phyloP scores from a whole-genome alignment of 2,113 vertebrate genomes.

The Procavia capensis region DNA sequence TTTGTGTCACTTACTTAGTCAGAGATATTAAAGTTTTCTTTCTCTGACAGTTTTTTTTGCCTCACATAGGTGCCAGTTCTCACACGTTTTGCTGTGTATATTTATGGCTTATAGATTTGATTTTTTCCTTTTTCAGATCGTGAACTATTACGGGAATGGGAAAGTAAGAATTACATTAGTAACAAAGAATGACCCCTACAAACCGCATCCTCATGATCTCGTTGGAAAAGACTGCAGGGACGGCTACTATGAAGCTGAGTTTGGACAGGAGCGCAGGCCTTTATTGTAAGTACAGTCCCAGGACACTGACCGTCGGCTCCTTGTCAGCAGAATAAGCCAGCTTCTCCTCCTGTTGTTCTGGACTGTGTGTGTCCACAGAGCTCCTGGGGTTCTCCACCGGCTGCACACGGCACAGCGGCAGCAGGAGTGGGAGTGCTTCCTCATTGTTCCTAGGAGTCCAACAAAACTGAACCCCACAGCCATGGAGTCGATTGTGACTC shows the following conservation, averaged over 20 bases:
- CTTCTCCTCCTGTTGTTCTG: slow-evolving; percentile 20
- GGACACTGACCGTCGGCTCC: neutral
- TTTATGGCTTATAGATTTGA: slow-evolving; percentile 53
- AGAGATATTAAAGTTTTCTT: neutral
- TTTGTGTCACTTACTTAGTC: neutral
- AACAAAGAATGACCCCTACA: slow-evolving; percentile 96
- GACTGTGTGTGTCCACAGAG: neutral
- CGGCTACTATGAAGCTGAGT: slow-evolving; percentile 97
- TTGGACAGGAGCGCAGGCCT: slow-evolving; percentile 95
- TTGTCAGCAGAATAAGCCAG: slow-evolving; percentile 41
- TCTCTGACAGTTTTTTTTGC: neutral
- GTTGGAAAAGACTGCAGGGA: slow-evolving; percentile 98
- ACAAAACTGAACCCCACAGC: neutral
- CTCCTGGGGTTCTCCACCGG: slow-evolving; percentile 17
- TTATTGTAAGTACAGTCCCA: slow-evolving; percentile 92
- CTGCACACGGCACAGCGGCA: neutral
- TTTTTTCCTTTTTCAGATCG: slow-evolving; percentile 87
- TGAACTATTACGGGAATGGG: slow-evolving; percentile 94
- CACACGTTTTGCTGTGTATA: neutral
- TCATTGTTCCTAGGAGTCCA: slow-evolving; percentile 28
- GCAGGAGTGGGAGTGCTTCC: neutral
- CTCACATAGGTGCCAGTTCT: neutral
- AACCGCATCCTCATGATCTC: slow-evolving; percentile 97
- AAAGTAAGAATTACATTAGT: slow-evolving; percentile 96
- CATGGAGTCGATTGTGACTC: no score